These are phyloP conservation scores for Temnothorax curvispinosus DNA, from an alignment of 1,140 invertebrate species.

Conservation along the genomic window DNA sequence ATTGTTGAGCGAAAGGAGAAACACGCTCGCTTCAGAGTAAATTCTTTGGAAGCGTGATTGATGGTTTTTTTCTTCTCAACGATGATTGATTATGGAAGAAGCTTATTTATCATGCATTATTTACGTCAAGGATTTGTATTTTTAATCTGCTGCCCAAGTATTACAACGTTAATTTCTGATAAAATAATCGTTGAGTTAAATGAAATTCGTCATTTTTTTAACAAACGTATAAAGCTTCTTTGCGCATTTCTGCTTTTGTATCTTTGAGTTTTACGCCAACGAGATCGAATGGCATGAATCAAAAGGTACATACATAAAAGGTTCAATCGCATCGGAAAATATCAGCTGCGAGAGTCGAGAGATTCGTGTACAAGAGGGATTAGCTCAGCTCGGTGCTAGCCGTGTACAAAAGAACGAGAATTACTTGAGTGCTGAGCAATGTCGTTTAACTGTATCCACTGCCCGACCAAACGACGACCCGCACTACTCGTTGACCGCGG, in stretches of 20 bases:
- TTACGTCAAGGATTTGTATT: neutral
- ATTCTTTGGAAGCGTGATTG: constrained; percentile 41
- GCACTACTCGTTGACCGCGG: constrained; percentile 57
- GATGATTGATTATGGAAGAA: constrained; percentile 45
- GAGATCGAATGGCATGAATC: neutral
- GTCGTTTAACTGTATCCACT: constrained; percentile 52
- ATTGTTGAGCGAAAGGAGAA: constrained; percentile 4
- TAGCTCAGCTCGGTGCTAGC: constrained; percentile 29
- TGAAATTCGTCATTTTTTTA: neutral
- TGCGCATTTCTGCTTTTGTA: neutral
- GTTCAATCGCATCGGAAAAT: constrained; percentile 48
- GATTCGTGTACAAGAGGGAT: constrained; percentile 30
- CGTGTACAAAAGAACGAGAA: constrained; percentile 55
- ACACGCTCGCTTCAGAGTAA: neutral
- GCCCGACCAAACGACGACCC: constrained; percentile 52
- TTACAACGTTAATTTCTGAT: neutral
- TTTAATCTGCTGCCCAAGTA: neutral
- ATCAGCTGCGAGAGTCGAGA: neutral
- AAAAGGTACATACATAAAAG: constrained; percentile 1
- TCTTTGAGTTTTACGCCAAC: constrained; percentile 19
- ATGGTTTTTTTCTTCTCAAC: constrained; percentile 16
- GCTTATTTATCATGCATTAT: constrained; percentile 19
- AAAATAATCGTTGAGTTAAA: neutral
- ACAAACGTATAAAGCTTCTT: neutral
- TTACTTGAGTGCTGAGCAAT: constrained; percentile 53